Evolutionary conservation across 2,113 vertebrate genomes (phyloP), one percentile per base, ranked within the genome.

Genomic region (Callionymus lyra): DNA sequence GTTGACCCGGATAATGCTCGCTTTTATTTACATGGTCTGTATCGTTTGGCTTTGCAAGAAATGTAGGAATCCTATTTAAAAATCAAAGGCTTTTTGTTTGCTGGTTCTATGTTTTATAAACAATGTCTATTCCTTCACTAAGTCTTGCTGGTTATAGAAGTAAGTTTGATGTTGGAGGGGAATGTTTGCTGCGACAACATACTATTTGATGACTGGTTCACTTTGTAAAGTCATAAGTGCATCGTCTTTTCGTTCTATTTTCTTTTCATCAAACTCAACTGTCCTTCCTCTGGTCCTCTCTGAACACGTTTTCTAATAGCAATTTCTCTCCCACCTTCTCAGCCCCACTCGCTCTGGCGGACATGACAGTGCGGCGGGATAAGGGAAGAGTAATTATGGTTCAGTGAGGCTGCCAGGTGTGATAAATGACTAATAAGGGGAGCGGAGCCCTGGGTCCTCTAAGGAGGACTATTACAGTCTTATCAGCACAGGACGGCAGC

Each of bases 371-470:
- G 81, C 69, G 41, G 86, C 81, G 74, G 92, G 93, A 95, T 96
- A 95, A 96, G 91, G 89, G 90, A 92, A 95, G 91, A 96, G 91
- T 97, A 98, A 98, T 98, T 98, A 97, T 91, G 89, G 93, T 92
- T 91, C 89, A 89, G 90, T 88, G 85, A 85, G 88, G 89, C 92
- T 97, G 94, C 91, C 93, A 98, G 91, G 91, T 96, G 92, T 98
- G 93, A 98, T 98, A 97, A 98, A 98, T 98, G 91, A 93, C 90
- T 95, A 96, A 97, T 97, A 95, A 97, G 92, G 89, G 79, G 84
- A 77, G 85, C 72, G 86, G 88, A 94, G 90, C 88, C 87, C 83
- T 72, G 59, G 85, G 79, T 85, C 88, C 93, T 96, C 93, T 92
- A 93, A 96, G 92, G 90, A 91, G 90, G 87, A 85, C 93, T 91